Percentiles rank a stretch among this genome's conserved stretches.
These are phyloP conservation scores for Anagrus nilaparvatae DNA, from an alignment of 1,140 invertebrate species.

Conservation along the genomic window DNA sequence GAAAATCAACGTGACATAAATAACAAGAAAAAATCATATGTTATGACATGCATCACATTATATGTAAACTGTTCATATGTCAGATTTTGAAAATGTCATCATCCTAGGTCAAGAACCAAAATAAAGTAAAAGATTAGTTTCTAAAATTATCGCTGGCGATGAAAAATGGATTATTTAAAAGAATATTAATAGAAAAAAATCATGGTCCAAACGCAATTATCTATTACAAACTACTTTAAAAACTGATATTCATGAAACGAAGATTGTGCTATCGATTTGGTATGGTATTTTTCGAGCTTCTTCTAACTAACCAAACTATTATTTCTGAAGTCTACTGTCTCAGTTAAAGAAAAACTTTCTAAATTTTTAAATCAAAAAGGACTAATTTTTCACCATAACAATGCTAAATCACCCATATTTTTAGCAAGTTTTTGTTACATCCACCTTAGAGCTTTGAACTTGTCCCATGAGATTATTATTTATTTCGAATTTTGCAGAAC, in stretches of 20 bases:
- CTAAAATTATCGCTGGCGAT: no score
- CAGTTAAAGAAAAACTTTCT: neutral
- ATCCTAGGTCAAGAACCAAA: no score
- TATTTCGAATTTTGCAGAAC: constrained; percentile 22
- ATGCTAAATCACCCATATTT: neutral
- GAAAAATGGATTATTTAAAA: no score
- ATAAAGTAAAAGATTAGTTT: no score
- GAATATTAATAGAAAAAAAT: no score
- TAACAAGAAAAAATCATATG: no score
- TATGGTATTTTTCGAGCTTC: constrained; percentile 1
- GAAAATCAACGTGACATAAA: no score
- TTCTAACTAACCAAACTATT: neutral
- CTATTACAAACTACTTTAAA: neutral
- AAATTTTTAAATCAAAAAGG: constrained; percentile 2
- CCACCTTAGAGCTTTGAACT: constrained; percentile 28
- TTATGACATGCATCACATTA: no score
- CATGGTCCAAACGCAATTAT: no score
- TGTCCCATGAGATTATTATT: constrained; percentile 24
- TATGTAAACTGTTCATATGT: no score
- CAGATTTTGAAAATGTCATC: no score
- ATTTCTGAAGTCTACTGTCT: neutral
- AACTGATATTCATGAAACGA: neutral
- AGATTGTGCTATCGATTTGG: neutral
- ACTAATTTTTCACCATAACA: neutral
- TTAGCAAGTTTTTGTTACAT: constrained; percentile 19